Evolutionary conservation across 1,140 invertebrate genomes (phyloP), one percentile per base, ranked within the genome.

Genomic region (Drosophila kohkoa): DNA sequence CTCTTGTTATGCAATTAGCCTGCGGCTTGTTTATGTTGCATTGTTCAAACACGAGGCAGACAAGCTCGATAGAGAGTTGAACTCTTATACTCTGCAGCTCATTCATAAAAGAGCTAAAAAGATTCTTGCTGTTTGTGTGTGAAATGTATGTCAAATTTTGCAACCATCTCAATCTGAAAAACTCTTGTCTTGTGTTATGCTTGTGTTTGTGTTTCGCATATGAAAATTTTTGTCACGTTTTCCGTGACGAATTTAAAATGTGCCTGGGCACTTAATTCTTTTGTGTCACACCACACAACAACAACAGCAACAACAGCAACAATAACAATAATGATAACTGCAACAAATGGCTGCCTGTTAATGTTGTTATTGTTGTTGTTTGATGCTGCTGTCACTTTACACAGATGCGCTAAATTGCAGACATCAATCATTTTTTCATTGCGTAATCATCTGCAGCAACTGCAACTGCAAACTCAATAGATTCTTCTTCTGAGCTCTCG

Each of bases 221-320:
- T 90, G 81, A 89, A 89, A 79, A 89, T 81, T 77, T 88, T 89
- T 89, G 85, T 89, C 85, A 89, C 85, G 85, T 89, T 89, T 89
- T 89, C 85, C 85, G 85, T 89, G 85, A 89, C 85, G 85, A 89
- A 89, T 89, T 90, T 90, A 78, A 88, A 88, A 88, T 88, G 85
- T 79, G 83, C 83, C 74, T 82, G 85, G 85, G 86, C 85, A 89
- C 85, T 89, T 89, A 85, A 88, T 89, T 89, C 85, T 89, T 89
- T 89, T 89, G 85, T 89, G 78, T 79, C 79, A 81, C 79, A 81
- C 59, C 81, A 82, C 73, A 58, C 68, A 71, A n/a, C n/a, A n/a
- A n/a, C n/a, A n/a, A n/a, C n/a, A n/a, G 15, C 28, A 70, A 58
- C 81, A 72, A 46, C 73, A 63, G 16, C 69, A 71, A 38, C 41